phyloP scores from a whole-genome alignment of 2,113 vertebrate genomes.

The Notarius quadriscutis region DNA sequence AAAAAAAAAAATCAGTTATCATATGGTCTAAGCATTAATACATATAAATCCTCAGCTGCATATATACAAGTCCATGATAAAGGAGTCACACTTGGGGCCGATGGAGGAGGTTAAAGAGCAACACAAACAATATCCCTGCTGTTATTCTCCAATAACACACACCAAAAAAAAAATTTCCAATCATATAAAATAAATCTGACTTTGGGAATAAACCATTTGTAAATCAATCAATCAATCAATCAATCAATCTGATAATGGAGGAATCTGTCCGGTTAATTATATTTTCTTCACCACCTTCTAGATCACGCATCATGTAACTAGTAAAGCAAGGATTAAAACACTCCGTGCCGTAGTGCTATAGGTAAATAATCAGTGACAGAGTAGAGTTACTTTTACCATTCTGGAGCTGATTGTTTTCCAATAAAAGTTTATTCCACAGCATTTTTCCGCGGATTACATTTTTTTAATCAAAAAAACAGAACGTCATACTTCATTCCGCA shows the following conservation, averaged over 20 bases:
- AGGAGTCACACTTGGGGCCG: neutral
- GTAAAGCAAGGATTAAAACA: neutral
- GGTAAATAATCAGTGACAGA: neutral
- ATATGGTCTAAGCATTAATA: neutral
- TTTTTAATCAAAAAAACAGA: neutral
- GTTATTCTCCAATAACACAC: neutral
- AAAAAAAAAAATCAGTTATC: constrained; percentile 48
- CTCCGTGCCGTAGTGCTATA: neutral
- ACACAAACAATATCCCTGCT: neutral
- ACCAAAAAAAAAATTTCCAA: neutral
- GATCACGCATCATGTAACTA: neutral
- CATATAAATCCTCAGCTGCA: constrained; percentile 2
- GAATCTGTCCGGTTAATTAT: neutral
- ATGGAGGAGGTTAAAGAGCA: neutral
- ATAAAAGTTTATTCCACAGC: neutral
- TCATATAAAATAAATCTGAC: neutral
- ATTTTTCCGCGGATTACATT: neutral
- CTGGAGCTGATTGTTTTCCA: neutral
- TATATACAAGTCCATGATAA: neutral
- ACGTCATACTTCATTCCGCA: neutral
- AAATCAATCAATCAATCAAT: neutral
- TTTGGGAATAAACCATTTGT: neutral
- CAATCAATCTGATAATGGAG: neutral
- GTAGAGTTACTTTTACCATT: neutral
- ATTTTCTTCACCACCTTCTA: neutral